Base-by-base conservation (phyloP, 2,888 invertebrate species). In the Phyllotreta striolata region DNA sequence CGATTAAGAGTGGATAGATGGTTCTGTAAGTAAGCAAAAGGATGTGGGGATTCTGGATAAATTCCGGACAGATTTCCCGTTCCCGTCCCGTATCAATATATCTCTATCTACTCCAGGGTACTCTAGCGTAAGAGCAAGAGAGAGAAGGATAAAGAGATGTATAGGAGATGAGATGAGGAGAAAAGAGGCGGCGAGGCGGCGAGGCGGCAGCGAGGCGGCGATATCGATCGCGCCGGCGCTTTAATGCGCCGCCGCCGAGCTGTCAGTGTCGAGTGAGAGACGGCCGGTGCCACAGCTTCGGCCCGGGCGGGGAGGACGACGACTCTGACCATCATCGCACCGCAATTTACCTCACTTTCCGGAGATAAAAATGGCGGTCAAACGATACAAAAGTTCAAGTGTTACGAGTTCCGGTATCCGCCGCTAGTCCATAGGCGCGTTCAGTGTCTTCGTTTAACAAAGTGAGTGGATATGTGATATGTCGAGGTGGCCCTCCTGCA, bases 401-500 rank as follows among this genome's bases (percentile, higher is more conserved):
- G 63, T 51, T 43, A 44, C 24, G 46, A 58, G 58, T 54, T 52
- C 83, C 84, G 83, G 84, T 84, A 84, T n/a, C n/a, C n/a, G n/a
- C n/a, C n/a, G n/a, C n/a, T n/a, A n/a, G n/a, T n/a, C n/a, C n/a
- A n/a, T n/a, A 24, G 24, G 84, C 84, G 84, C 84, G 84, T 84
- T 84, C 64, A 73, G 76, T 74, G 73, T 68, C 67, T 54, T n/a
- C 24, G 24, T 1, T 4, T 62, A 65, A n/a, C n/a, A n/a, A 63
- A 69, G 71, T 70, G 73, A 85, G 81, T 84, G 85, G n/a, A 24
- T 24, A 85, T 68, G 85, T 85, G 78, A 85, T 85, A 79, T 76
- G 76, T 74, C 67, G 65, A 72, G 85, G 72, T 69, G 69, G 69
- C 73, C 72, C 73, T 70, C 72, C 77, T 62, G 62, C 65, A 57